Conservation (phyloP, 2,797 vertebrate genomes). For the Lithobates pipiens region DNA sequence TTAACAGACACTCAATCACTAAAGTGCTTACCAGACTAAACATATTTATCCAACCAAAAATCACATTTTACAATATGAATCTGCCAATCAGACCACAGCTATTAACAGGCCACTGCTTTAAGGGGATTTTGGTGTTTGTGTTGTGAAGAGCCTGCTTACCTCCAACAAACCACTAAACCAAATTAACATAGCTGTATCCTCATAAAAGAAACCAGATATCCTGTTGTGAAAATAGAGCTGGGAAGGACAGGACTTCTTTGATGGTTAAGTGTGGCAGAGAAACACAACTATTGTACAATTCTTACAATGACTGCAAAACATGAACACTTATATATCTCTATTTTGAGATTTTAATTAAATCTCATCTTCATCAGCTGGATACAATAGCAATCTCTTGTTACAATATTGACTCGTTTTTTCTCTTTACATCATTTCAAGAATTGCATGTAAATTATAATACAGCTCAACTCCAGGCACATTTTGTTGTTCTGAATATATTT, state of each 20-base stretch:
- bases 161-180: constrained; percentile 86
- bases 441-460: too few relatives aligned
- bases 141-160: constrained; percentile 85
- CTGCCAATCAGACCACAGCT: constrained; percentile 83
- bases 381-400: too few relatives aligned
- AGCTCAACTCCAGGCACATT: too few relatives aligned
- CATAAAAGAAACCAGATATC: constrained; percentile 89
- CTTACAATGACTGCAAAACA: constrained; percentile 75
- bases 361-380: too few relatives aligned
- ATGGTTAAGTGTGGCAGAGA: constrained; percentile 77
- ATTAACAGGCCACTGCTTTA: constrained; percentile 82
- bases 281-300: constrained; percentile 77
- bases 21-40: constrained; percentile 87
- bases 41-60: constrained; percentile 86
- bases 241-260: constrained; percentile 81
- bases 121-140: constrained; percentile 83
- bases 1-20: constrained; percentile 88
- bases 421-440: too few relatives aligned
- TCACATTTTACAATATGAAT: constrained; percentile 84
- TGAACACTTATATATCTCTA: constrained; percentile 63
- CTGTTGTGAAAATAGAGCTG: constrained; percentile 83
- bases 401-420: too few relatives aligned
- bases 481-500: too few relatives aligned
- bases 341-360: background rate
- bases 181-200: constrained; percentile 87